phyloP scores from a whole-genome alignment of 2,797 vertebrate genomes.

The Toxotes lorentzi region DNA sequence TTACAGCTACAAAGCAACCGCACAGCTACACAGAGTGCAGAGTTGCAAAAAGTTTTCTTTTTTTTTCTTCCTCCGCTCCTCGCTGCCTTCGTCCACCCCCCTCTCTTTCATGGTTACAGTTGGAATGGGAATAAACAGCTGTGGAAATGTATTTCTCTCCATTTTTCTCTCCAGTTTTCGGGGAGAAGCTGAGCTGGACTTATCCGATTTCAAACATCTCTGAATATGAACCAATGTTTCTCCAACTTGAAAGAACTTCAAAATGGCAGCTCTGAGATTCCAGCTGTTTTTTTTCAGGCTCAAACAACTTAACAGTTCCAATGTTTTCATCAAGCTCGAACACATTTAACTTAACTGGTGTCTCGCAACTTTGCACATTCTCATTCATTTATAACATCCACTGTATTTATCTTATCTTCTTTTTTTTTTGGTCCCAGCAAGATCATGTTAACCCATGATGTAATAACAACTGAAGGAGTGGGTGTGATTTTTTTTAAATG shows the following conservation, averaged over 20 bases:
- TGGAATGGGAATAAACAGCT: constrained; percentile 70
- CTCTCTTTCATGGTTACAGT: constrained; percentile 67
- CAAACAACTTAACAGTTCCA: not conserved
- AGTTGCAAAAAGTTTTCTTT: constrained; percentile 71
- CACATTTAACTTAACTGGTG: not conserved
- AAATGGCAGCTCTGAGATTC: constrained; percentile 15
- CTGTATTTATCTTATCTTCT: not conserved
- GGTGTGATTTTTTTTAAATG: no score
- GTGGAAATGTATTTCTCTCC: constrained; percentile 57
- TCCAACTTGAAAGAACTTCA: constrained; percentile 32
- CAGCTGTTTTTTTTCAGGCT: constrained; percentile 1
- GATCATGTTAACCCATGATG: not conserved
- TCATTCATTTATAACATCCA: not conserved
- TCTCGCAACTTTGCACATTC: constrained; percentile 16
- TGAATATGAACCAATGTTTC: constrained; percentile 49
- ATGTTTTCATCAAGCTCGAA: constrained; percentile 14
- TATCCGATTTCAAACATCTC: constrained; percentile 61
- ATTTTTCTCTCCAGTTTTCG: constrained; percentile 54
- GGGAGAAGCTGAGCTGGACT: constrained; percentile 37
- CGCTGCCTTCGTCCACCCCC: constrained; percentile 33
- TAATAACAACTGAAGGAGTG: not conserved
- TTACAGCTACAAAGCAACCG: constrained; percentile 80
- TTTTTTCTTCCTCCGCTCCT: not conserved
- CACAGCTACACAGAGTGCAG: constrained; percentile 76
- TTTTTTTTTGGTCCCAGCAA: not conserved